phyloP scores from a whole-genome alignment of 2,113 vertebrate species.

The Malurus alboscapulatus region DNA sequence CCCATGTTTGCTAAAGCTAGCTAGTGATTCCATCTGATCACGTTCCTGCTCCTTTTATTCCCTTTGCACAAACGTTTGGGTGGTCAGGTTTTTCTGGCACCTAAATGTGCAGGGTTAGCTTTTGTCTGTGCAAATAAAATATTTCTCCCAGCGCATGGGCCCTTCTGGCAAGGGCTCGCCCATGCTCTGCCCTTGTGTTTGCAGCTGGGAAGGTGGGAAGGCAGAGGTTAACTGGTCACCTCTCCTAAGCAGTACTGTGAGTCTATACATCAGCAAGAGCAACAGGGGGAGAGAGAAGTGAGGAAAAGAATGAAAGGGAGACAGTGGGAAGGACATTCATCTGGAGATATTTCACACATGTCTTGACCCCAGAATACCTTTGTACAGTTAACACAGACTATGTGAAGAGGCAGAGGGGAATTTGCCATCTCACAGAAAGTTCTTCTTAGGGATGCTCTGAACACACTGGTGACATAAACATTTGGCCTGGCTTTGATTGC shows the following conservation, averaged over 20 bases:
- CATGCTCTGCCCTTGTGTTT: neutral
- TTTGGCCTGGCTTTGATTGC: neutral
- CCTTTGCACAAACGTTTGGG: slow-evolving; percentile 54
- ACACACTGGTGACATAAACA: neutral
- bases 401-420: neutral
- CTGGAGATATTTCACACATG: neutral
- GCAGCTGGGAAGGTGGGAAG: neutral
- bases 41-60: slow-evolving; percentile 41
- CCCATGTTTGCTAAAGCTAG: slow-evolving; percentile 57
- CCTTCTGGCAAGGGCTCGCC: neutral
- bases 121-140: slow-evolving; percentile 22
- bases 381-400: neutral
- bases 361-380: neutral
- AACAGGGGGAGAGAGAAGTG: neutral
- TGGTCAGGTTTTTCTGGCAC: slow-evolving; percentile 39
- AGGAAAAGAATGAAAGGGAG: neutral
- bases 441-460: neutral
- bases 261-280: neutral
- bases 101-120: neutral
- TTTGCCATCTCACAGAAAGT: neutral
- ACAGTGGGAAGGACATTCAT: neutral
- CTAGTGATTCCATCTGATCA: slow-evolving; percentile 55
- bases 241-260: neutral
- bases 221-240: neutral
- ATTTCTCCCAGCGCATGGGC: neutral